Base-by-base conservation (phyloP, 1,140 invertebrate species). In the Leptopilina clavipes region DNA sequence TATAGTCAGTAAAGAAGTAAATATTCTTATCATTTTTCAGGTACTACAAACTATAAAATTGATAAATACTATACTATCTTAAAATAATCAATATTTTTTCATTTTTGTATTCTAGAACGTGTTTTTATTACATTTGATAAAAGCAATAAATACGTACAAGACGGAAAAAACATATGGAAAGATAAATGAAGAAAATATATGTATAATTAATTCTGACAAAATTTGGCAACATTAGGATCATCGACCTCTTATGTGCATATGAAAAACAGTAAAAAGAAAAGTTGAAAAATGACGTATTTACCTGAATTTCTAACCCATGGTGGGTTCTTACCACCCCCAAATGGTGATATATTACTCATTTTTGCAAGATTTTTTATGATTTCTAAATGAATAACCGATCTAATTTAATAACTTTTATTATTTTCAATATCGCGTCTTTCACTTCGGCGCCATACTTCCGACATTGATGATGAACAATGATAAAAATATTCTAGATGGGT, bases 221-320 rank as follows among this genome's bases (percentile, higher is more conserved):
- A 40, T 40, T 40, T 40, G 40, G 1, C 14, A 71, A 43, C 5
- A 48, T 72, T 72, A 31, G 22, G 22, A 76, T 22, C 56, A 31
- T 40, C 12, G 25, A 70, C 59, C 40, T 70, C 1, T 59, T 45
- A 45, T 12, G 6, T 44, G 45, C 65, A 71, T 56, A 22, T 31
- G 19, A n/a, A 6, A 48, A 70, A 45, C 44, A 71, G 45, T 54
- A 74, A 17, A 70, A 40, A 6, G 5, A 11, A 18, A 11, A 22
- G 52, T 6, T 52, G 6, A 25, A 75, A 11, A 52, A 12, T 72
- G 71, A 77, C 37, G 43, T 86, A 84, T 78, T 88, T 85, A 88
- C 90, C 89, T 85, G 90, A 86, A 70, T 91, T 90, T 43, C 92
- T 89, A 73, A 91, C 92, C 92, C 93, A 93, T 10, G 92, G 92